These are phyloP conservation scores for Sepioteuthis lessoniana DNA, from an alignment of 2,888 invertebrate species.

Conservation along the genomic window DNA sequence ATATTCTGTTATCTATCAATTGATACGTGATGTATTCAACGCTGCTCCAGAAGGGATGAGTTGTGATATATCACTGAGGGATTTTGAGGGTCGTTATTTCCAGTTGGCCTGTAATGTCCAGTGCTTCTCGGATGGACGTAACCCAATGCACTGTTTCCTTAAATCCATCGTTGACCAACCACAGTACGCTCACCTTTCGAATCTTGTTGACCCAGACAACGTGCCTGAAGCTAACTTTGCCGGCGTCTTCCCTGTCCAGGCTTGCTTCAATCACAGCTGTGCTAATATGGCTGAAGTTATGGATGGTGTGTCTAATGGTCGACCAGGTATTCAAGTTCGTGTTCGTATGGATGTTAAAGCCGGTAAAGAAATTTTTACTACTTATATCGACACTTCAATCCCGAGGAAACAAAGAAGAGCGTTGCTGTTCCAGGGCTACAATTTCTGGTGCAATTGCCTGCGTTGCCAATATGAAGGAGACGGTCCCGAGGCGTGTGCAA, in stretches of 20 bases:
- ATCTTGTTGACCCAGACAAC: constrained; percentile 35
- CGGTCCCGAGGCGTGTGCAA: constrained; percentile 58
- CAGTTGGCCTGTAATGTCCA: constrained; percentile 65
- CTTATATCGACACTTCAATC: constrained; percentile 61
- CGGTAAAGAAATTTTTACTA: constrained; percentile 61
- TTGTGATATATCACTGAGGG: constrained; percentile 59
- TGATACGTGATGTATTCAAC: constrained; percentile 63
- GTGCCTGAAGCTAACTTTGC: constrained; percentile 65
- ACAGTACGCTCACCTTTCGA: constrained; percentile 42
- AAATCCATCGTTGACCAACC: constrained; percentile 53
- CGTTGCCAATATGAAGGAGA: constrained; percentile 65
- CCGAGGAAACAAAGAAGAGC: constrained; percentile 58
- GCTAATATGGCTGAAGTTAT: constrained; percentile 63
- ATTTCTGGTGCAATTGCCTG: constrained; percentile 66
- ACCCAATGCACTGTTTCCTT: constrained; percentile 59
- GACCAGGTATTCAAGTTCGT: constrained; percentile 52
- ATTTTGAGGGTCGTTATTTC: constrained; percentile 65
- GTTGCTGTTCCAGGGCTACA: constrained; percentile 63
- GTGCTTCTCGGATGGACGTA: constrained; percentile 62
- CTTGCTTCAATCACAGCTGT: constrained; percentile 68
- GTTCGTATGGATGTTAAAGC: constrained; percentile 48
- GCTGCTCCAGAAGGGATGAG: constrained; percentile 55
- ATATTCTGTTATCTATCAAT: constrained; percentile 60
- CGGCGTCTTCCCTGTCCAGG: constrained; percentile 66
- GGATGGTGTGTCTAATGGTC: constrained; percentile 56